Evolutionary conservation across 2,113 vertebrate genomes (phyloP).

Genomic region (Apteryx mantelli): DNA sequence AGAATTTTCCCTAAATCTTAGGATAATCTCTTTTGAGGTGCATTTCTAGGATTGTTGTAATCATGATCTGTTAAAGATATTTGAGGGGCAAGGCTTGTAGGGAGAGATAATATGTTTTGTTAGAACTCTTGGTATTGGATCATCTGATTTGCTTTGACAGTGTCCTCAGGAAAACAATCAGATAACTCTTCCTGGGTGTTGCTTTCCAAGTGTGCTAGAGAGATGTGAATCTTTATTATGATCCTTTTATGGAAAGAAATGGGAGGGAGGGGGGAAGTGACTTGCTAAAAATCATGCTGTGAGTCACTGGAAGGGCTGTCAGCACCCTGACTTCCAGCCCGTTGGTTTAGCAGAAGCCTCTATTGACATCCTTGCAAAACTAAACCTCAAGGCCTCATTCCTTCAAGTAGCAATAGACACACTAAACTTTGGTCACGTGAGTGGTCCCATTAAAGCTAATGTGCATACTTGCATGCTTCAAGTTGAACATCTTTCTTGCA

Average conservation of each 20-base stretch:
- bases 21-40: background rate
- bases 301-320: background rate
- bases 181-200: background rate
- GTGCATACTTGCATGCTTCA: background rate
- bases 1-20: background rate
- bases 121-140: background rate
- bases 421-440: background rate
- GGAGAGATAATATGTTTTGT: background rate
- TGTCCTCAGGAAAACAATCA: background rate
- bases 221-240: background rate
- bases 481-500: background rate
- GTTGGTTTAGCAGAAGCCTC: background rate
- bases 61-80: background rate
- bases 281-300: background rate
- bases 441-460: background rate
- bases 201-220: background rate
- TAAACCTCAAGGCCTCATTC: background rate
- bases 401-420: background rate
- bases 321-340: background rate
- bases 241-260: background rate
- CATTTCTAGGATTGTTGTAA: background rate
- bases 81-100: background rate
- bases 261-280: rapidly evolving
- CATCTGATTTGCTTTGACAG: background rate
- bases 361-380: background rate